Base-by-base conservation (phyloP, 1,140 invertebrate species). In the Saccostrea cuccullata region DNA sequence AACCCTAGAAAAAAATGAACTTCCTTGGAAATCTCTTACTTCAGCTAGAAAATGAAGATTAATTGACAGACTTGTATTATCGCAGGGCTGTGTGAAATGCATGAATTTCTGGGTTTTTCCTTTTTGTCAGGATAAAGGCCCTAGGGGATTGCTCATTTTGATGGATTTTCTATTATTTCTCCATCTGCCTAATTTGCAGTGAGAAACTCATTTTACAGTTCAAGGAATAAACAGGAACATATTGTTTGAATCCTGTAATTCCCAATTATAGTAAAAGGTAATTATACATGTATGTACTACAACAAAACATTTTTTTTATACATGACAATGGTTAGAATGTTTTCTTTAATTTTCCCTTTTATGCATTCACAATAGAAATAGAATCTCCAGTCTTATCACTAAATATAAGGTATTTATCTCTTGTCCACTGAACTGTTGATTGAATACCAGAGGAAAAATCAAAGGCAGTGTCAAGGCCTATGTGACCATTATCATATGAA, bases 141-240 rank as follows among this genome's bases (percentile, higher is more conserved):
- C 70, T 17, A 30, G 70, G 26, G 30, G 70, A 36, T 77, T 77
- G 3, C 60, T 77, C 15, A 9, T 6, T 77, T 11, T 36, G 26
- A 77, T 77, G 26, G 30, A 30, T 77, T 73, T 77, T 77, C 70
- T 26, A 77, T 77, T 36, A 77, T 77, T 30, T 77, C 23, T 77
- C 70, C 26, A 30, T 3, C 70, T 40, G 26, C 70, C 20, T 77
- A 15, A 30, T 77, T 23, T 36, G 9, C 8, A 77, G 30, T 15
- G 23, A 30, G 70, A 36, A 77, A 77, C 23, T 15, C 30, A 77
- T 77, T 77, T 47, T 77, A 77, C 70, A 77, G 26, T 77, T 26
- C 26, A 36, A 30, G 70, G 26, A 30, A 36, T 77, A 26, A 77
- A 64, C 12, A 23, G 11, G 70, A 23, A 67, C 60, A n/a, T 67